These are phyloP conservation scores for Alloscopus bannaensis DNA, from an alignment of 2,888 invertebrate species.

Conservation along the genomic window DNA sequence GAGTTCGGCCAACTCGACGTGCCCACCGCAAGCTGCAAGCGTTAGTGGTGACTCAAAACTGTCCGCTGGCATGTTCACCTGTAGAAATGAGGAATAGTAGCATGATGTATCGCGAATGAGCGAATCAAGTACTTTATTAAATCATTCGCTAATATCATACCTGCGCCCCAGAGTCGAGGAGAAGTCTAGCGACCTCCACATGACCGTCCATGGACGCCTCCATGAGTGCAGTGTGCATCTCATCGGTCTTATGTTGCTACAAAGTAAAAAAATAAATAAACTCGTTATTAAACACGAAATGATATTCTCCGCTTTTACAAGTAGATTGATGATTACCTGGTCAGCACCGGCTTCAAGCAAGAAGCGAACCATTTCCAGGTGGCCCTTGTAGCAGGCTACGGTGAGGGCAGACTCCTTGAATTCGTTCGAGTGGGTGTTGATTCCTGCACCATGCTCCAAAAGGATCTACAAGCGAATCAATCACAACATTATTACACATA, in stretches of 20 bases:
- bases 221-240: slow-evolving; percentile 99
- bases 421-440: slow-evolving; percentile 99
- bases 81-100: slow-evolving; percentile 19
- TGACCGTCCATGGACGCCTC: slow-evolving; percentile 99
- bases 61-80: slow-evolving; percentile 98
- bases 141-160: slow-evolving; percentile 74
- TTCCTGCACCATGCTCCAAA: slow-evolving; percentile 94
- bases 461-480: slow-evolving; percentile 80
- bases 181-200: slow-evolving; percentile 95
- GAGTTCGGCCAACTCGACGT: slow-evolving; percentile 96
- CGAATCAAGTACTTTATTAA: background rate
- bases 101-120: background rate
- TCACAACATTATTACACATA: background rate
- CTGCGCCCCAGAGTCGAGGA: slow-evolving; percentile 98
- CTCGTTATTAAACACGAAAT: background rate
- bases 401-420: slow-evolving; percentile 99
- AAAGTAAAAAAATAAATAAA: background rate
- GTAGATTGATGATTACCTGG: slow-evolving; percentile 76
- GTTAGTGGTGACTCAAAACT: slow-evolving; percentile 99
- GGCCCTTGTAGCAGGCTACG: slow-evolving; percentile 95
- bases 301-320: background rate
- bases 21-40: slow-evolving; percentile 98
- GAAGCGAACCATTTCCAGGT: slow-evolving; percentile 97
- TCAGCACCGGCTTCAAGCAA: slow-evolving; percentile 97
- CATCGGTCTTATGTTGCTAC: slow-evolving; percentile 98